Percentiles rank a stretch among this genome's conserved stretches.
Conservation (phyloP, 1,140 invertebrate genomes). For the Drosophila saltans region DNA sequence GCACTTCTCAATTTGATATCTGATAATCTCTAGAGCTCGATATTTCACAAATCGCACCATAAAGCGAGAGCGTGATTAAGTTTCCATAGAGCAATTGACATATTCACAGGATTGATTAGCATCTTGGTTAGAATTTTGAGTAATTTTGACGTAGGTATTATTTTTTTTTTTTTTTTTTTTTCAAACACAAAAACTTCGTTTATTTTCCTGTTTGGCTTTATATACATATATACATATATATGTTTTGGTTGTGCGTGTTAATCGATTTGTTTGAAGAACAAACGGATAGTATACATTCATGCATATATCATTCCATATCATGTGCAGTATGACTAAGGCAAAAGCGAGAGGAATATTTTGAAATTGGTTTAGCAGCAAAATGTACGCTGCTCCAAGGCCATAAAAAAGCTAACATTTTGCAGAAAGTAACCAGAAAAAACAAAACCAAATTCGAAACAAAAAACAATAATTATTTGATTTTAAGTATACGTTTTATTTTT, state of each 20-base stretch:
- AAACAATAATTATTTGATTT: constrained; percentile 35
- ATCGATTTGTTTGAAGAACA: constrained; percentile 53
- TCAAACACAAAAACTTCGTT: constrained; percentile 34
- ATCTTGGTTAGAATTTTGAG: constrained; percentile 52
- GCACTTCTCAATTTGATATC: constrained; percentile 41
- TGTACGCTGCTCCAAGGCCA: constrained; percentile 29
- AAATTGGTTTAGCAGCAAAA: constrained; percentile 27
- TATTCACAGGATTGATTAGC: constrained; percentile 76
- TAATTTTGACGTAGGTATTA: constrained; percentile 15
- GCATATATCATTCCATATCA: constrained; percentile 33
- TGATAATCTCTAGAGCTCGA: constrained; percentile 27
- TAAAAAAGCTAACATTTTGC: constrained; percentile 25
- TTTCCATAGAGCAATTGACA: constrained; percentile 63
- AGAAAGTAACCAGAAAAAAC: constrained; percentile 9
- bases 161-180: constrained; percentile 10
- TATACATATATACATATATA: constrained; percentile 6
- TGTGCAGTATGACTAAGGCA: constrained; percentile 27
- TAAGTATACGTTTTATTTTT: constrained; percentile 36
- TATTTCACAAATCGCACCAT: constrained; percentile 49
- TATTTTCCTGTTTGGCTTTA: constrained; percentile 25
- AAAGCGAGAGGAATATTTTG: constrained; percentile 34
- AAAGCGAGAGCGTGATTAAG: constrained; percentile 58
- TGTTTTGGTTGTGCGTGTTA: constrained; percentile 45
- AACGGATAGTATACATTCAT: constrained; percentile 33
- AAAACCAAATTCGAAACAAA: neutral